Evolutionary conservation across 2,888 invertebrate species (phyloP), one percentile per base, ranked within the genome.

Genomic region (Lasioglossum zephyrum): DNA sequence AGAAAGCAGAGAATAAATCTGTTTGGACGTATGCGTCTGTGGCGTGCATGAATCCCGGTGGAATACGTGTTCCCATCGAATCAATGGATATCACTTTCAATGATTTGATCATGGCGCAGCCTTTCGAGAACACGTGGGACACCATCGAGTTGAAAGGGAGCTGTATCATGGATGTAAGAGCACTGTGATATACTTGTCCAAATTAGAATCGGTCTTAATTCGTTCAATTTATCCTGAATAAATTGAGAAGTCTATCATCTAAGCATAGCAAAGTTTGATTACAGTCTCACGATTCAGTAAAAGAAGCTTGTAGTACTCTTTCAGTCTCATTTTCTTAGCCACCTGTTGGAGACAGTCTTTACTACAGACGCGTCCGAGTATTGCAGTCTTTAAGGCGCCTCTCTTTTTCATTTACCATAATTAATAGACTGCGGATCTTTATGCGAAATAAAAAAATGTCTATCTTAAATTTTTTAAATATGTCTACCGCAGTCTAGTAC

Each of bases 61-160:
- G 97, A 0, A 95, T 98, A 31, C 96, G 98, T n/a, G 96, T 96
- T 22, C 96, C 97, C 22, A 96, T 98, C 77, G 95, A 96, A 79
- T 96, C 96, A 73, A 73, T 80, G 0, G 81, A 81, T 16, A 96
- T 97, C 18, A 97, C 97, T 0, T 97, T 97, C 66, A 97, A 96
- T 77, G 97, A 97, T 82, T 92, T 98, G 13, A 95, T 97, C 8
- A 96, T 96, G 90, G 96, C 97, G 39, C 96, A 97, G 84, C 98
- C 98, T 0, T 98, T 98, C 93, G 97, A 97, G 92, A 98, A 98
- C 94, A 96, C 96, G 73, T 95, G 98, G 84, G 97, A 97, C 91
- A 95, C 97, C 22, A 96, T 97, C 81, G 97, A 97, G 91, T 93
- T 98, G 80, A 95, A 96, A 77, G 98, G 98, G 0, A 95, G 96